phyloP scores from a whole-genome alignment of 2,113 vertebrate species.

The Rallus limicola region DNA sequence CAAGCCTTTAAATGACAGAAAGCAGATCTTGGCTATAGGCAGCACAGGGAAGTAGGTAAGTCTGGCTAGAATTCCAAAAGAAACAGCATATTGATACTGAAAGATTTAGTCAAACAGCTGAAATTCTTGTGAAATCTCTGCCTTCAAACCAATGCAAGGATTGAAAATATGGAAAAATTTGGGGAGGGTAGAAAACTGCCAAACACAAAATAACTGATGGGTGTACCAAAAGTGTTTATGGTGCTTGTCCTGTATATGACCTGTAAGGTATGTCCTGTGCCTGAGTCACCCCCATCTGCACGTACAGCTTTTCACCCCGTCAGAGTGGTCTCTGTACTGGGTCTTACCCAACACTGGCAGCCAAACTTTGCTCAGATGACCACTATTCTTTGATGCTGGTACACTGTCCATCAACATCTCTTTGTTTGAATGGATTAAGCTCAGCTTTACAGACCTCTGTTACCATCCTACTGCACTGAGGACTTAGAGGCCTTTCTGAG shows the following conservation, averaged over 20 bases:
- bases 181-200: not conserved
- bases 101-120: not conserved
- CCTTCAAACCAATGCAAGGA: not conserved
- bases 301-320: not conserved
- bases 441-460: not conserved
- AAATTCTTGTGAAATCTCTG: not conserved
- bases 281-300: not conserved
- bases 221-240: not conserved
- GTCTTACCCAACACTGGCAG: not conserved
- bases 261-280: not conserved
- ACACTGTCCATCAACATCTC: not conserved
- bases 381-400: not conserved
- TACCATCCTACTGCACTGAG: not conserved
- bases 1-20: not conserved
- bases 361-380: not conserved
- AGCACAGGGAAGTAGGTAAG: not conserved
- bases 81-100: not conserved
- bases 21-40: not conserved
- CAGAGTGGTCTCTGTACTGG: not conserved
- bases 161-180: not conserved
- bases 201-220: not conserved
- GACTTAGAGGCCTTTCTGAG: not conserved
- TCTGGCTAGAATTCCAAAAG: not conserved
- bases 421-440: not conserved
- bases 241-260: not conserved